Percentiles rank a stretch among this genome's conserved stretches.
phyloP scores from a whole-genome alignment of 2,113 vertebrate species.

The Cyanocitta stelleri region DNA sequence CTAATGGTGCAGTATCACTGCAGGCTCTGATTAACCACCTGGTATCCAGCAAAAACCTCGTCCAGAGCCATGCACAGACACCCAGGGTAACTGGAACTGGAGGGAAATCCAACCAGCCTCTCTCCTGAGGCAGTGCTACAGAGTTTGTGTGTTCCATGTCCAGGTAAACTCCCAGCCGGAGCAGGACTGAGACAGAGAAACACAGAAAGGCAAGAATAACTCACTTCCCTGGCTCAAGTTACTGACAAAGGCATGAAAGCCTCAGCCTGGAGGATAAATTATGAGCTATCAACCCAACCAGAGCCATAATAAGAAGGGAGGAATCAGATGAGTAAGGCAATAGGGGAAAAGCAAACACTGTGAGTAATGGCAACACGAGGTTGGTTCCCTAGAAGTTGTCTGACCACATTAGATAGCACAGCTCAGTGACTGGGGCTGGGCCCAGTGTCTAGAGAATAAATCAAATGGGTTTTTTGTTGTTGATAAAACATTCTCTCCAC shows the following conservation, averaged over 20 bases:
- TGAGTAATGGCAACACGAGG: constrained; percentile 62
- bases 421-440: constrained; percentile 35
- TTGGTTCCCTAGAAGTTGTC: constrained; percentile 62
- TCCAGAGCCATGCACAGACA: neutral
- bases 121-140: neutral
- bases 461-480: constrained; percentile 47
- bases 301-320: constrained; percentile 58
- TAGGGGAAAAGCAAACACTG: constrained; percentile 58
- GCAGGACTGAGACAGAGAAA: constrained; percentile 26
- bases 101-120: neutral
- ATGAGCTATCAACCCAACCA: constrained; percentile 61
- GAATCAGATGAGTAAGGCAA: constrained; percentile 63
- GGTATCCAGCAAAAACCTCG: neutral
- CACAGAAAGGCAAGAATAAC: constrained; percentile 53
- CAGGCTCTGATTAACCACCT: neutral
- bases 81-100: neutral
- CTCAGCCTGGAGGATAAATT: constrained; percentile 55
- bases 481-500: constrained; percentile 64
- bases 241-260: constrained; percentile 56
- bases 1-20: neutral
- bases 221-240: constrained; percentile 55
- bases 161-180: neutral
- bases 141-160: neutral
- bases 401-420: constrained; percentile 69
- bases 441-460: constrained; percentile 61